Base-by-base conservation (phyloP, 64 coral and sea anemone genomes). In the Astreopora myriophthalma region DNA sequence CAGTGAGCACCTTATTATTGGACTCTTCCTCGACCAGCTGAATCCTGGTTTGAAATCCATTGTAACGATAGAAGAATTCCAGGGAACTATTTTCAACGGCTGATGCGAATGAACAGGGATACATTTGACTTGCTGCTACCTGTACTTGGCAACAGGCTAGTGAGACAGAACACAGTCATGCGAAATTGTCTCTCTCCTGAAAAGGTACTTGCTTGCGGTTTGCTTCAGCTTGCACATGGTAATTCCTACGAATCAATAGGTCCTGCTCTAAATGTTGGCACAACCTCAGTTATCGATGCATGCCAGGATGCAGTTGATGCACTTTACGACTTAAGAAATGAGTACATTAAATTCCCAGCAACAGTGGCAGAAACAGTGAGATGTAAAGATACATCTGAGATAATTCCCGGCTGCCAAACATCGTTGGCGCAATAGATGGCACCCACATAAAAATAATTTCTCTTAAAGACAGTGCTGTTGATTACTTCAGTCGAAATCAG, bases 41-140 rank as follows among this genome's bases (percentile, higher is more conserved):
- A 94, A 74, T 88, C 92, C 28, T 94, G 92, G 92, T 88, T 94
- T 32, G 92, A 94, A 48, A 93, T 80, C 61, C 81, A 93, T 36
- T 94, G 85, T 33, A 32, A 20, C 37, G 48, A 89, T 71, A 36
- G 32, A 48, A 84, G 73, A 66, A 89, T 89, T 63, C 87, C 93
- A 75, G 78, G 89, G 33, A 19, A 94, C 35, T n/a, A n/a, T n/a
- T n/a, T n/a, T n/a, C n/a, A n/a, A n/a, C n/a, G n/a, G n/a, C n/a
- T n/a, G n/a, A n/a, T n/a, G n/a, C n/a, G n/a, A n/a, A n/a, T n/a
- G n/a, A n/a, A n/a, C n/a, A n/a, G n/a, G n/a, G n/a, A n/a, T n/a
- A n/a, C n/a, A n/a, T n/a, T n/a, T n/a, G n/a, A n/a, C n/a, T n/a
- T n/a, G n/a, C n/a, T n/a, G n/a, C n/a, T n/a, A n/a, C n/a, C n/a